Conservation (phyloP, 2,888 invertebrate species). For the Cerceris rybyensis region DNA sequence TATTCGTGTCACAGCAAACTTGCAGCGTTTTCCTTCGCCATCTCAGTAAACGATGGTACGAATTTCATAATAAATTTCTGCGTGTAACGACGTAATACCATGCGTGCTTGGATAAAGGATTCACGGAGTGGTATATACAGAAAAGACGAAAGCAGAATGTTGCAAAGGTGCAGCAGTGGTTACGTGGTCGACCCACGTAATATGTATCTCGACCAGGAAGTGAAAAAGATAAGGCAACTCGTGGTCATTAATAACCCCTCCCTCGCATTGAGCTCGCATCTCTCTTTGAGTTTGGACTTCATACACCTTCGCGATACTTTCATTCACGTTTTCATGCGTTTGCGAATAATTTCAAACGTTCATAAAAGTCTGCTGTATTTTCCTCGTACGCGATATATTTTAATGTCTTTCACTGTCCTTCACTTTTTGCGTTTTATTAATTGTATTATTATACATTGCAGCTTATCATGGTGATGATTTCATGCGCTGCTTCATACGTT, state of each 20-base stretch:
- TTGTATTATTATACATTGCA: too few species aligned
- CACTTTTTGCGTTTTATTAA: not conserved
- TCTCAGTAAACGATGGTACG: too few species aligned
- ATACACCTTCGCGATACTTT: constrained; percentile 7
- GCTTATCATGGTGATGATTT: too few species aligned
- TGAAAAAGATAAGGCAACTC: constrained; percentile 73
- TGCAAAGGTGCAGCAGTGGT: constrained; percentile 48
- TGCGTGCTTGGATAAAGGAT: not conserved
- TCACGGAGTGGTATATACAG: constrained; percentile 10
- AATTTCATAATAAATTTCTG: not conserved
- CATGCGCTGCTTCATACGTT: too few species aligned
- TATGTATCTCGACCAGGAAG: constrained; percentile 72
- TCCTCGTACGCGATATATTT: not conserved
- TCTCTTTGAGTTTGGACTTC: constrained; percentile 24
- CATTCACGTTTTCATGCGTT: constrained; percentile 24
- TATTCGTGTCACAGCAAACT: too few species aligned
- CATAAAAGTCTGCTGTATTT: not conserved
- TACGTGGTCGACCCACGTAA: constrained; percentile 64
- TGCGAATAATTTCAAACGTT: constrained; percentile 14
- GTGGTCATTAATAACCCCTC: constrained; percentile 71
- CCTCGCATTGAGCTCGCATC: constrained; percentile 50
- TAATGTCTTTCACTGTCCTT: not conserved
- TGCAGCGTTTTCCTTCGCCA: too few species aligned
- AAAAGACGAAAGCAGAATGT: constrained; percentile 39
- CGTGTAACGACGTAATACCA: not conserved